Percentiles rank a stretch among this genome's conserved stretches.
Conservation (phyloP, 2,888 invertebrate species). For the Lepidocyrtoides sp. region DNA sequence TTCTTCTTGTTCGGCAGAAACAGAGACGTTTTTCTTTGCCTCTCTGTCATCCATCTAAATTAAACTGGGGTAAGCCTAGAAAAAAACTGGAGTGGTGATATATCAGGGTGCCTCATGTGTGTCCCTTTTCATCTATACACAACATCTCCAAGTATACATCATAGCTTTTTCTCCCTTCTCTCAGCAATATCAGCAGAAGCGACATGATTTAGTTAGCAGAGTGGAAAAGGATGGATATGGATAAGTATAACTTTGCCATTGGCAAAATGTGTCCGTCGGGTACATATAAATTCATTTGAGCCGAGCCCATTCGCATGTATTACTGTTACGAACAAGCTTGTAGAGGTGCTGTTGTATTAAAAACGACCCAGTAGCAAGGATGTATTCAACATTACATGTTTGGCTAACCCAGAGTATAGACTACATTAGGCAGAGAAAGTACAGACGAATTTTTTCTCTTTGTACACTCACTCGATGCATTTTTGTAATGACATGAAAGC, state of each 20-base stretch:
- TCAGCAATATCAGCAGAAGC: not conserved
- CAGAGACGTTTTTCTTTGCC: conserved; percentile 53
- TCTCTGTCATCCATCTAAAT: conserved; percentile 66
- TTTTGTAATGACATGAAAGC: conserved; percentile 43
- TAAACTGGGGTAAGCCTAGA: conserved; percentile 41
- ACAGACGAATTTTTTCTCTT: not conserved
- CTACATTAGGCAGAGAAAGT: not conserved
- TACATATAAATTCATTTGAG: conserved; percentile 57
- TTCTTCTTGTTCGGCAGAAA: conserved; percentile 3
- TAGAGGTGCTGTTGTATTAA: conserved; percentile 12
- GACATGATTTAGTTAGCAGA: conserved; percentile 47
- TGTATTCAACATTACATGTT: not conserved
- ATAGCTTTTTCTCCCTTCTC: not conserved
- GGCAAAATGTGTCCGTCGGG: conserved; percentile 32
- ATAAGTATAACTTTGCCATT: conserved; percentile 39
- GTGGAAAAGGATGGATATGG: conserved; percentile 26
- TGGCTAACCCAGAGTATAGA: no score
- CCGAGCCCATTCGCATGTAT: not conserved
- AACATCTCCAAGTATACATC: no score
- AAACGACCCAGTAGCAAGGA: not conserved
- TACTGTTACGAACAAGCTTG: not conserved
- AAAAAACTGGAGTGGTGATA: conserved; percentile 43
- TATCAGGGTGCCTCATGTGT: conserved; percentile 41
- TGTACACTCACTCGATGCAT: conserved; percentile 9
- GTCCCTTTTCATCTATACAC: conserved; percentile 42